phyloP scores from a whole-genome alignment of 2,113 vertebrate genomes.

The Oreotrochilus melanogaster region DNA sequence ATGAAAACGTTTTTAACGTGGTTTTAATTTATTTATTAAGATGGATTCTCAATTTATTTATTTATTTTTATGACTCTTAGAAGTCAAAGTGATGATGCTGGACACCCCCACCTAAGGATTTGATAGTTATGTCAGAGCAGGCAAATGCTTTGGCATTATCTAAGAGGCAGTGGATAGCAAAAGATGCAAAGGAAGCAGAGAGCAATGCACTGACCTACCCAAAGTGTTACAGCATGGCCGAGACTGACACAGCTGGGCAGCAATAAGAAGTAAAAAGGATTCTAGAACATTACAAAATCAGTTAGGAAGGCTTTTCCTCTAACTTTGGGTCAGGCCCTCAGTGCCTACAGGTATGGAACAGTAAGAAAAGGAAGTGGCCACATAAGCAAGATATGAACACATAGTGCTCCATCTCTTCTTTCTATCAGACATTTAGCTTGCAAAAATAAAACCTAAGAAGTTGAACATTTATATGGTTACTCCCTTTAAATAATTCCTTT shows the following conservation, averaged over 20 bases:
- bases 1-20: slow-evolving; percentile 99
- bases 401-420: neutral
- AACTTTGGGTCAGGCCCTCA: neutral
- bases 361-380: neutral
- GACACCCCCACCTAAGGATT: neutral
- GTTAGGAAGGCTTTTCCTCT: neutral
- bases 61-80: slow-evolving; percentile 80
- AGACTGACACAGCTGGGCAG: neutral
- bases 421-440: neutral
- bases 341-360: neutral
- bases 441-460: neutral
- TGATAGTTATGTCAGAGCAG: neutral
- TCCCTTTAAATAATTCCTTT: neutral
- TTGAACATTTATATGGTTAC: neutral
- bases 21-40: slow-evolving; percentile 93
- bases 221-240: neutral
- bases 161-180: neutral
- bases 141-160: neutral
- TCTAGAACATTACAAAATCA: neutral
- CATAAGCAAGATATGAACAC: neutral
- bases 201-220: neutral
- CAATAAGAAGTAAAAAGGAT: neutral
- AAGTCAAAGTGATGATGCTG: neutral
- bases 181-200: neutral
- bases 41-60: slow-evolving; percentile 91